Evolutionary conservation across 1,140 invertebrate genomes (phyloP), one percentile per base, ranked within the genome.

Genomic region (Drosophila parvula): DNA sequence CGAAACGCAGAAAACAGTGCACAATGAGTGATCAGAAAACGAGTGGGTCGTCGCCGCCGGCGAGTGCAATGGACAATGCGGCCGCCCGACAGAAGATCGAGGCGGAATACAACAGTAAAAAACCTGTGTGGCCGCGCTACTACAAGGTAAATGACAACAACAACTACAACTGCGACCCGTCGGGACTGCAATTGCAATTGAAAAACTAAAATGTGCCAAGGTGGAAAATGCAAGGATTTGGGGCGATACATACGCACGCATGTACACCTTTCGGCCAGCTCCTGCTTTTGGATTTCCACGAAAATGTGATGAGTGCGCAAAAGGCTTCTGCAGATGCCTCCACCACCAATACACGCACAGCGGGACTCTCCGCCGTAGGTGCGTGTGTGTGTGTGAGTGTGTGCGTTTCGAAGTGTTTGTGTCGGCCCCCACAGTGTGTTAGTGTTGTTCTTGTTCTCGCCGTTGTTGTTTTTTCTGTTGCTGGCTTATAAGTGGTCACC

Each of bases 31-130:
- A 88, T 45, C 69, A 74, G 28, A 50, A 58, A 67, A 68, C 74
- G 60, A 59, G 64, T 41, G 51, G 41, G 44, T 62, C 65, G 65
- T 40, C 69, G 34, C 36, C 60, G 16, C 18, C 41, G 74, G 34
- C 74, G 51, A 70, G 30, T 43, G 62, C 59, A 64, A 62, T 50
- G 81, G 77, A 84, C 44, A 71, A 51, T 14, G 50, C 69, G 40
- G 41, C 63, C 45, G 81, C 85, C 41, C 74, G 65, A 45, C 62
- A 71, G n/a, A 75, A 70, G 71, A 84, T 96, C 67, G 95, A 96
- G 92, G 93, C 93, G 5, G 95, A 96, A 92, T 96, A 95, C 91
- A 93, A 93, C 70, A 94, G 93, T 78, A 94, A 96, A 85, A 94
- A 94, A 73, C 57, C 47, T 73, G 47, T 93, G 62, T 96, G 95